Base-by-base conservation (phyloP, 2,888 invertebrate species). In the Himalopsyche japonica region DNA sequence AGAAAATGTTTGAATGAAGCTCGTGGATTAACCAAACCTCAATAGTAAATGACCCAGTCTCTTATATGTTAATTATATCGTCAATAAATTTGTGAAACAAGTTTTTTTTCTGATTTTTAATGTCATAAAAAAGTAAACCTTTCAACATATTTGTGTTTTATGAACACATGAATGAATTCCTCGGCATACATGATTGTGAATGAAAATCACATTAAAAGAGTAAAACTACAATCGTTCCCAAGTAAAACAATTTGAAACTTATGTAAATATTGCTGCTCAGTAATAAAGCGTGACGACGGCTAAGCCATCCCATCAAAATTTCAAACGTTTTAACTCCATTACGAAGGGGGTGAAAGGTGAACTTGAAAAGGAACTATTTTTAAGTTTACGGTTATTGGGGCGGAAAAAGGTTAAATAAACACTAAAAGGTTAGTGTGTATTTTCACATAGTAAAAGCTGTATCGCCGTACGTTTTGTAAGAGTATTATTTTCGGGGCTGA, bases 381-480 rank as follows among this genome's bases (percentile, higher is more conserved):
- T 77, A 77, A 77, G 77, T 77, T 77, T 77, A 77, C 77, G 77
- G 34, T 77, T 77, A 77, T 77, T 43, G 77, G 77, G 43, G 77
- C 77, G 77, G 77, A 77, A 77, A 77, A 77, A 77, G 77, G 77
- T 77, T 77, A 77, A 77, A 77, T 77, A 77, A 77, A 77, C 37
- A 34, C 77, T 77, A 43, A 34, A 43, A 77, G 37, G 77, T 77
- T 77, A 37, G 77, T 77, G 77, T 77, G 77, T 43, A 77, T 77
- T 77, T 77, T 34, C 37, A 77, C 77, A 43, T 43, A 77, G 77
- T 77, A 43, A 77, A 77, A 77, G 77, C 43, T 77, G 77, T 77
- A 70, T 70, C 27, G 70, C 70, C 27, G 27, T 27, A 70, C 70
- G 27, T 70, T 70, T 24, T 70, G 15, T 70, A 27, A 27, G 70